phyloP scores from a whole-genome alignment of 2,797 vertebrate genomes.

The Apogon talboti region DNA sequence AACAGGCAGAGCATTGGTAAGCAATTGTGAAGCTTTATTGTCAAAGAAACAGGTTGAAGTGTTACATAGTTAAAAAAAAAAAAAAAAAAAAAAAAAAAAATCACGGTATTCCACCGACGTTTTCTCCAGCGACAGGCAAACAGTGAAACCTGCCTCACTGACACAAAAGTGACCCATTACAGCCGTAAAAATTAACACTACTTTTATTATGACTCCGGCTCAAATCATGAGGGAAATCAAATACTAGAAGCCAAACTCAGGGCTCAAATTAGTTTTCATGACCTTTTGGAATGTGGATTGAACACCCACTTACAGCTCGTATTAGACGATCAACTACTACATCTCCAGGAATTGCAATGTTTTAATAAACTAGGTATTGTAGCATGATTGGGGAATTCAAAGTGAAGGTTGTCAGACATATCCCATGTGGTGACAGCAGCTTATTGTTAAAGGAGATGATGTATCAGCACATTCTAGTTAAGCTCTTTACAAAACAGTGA shows the following conservation, averaged over 20 bases:
- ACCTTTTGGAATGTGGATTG: slow-evolving; percentile 54
- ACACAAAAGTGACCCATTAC: slow-evolving; percentile 33
- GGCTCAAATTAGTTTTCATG: slow-evolving; percentile 53
- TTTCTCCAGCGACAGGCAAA: slow-evolving; percentile 27
- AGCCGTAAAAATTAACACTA: slow-evolving; percentile 18
- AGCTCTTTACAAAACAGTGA: not conserved
- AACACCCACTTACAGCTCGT: slow-evolving; percentile 22
- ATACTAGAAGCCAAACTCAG: slow-evolving; percentile 43
- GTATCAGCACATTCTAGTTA: slow-evolving; percentile 10
- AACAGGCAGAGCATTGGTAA: slow-evolving; percentile 5
- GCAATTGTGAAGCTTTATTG: slow-evolving; percentile 78
- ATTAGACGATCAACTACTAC: slow-evolving; percentile 5
- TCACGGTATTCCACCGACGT: slow-evolving; percentile 16
- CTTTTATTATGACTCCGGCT: not conserved
- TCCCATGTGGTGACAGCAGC: slow-evolving; percentile 16
- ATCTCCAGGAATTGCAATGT: not conserved
- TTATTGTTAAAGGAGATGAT: not conserved
- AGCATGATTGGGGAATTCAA: not conserved
- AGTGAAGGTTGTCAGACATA: not conserved
- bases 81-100: slow-evolving; percentile 11
- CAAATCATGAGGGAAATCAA: slow-evolving; percentile 21
- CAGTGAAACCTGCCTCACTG: slow-evolving; percentile 27
- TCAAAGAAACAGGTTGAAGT: slow-evolving; percentile 62
- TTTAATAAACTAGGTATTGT: not conserved
- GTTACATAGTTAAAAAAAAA: slow-evolving; percentile 48